Percentiles rank a stretch among this genome's conserved stretches.
Conservation (phyloP, 1,140 invertebrate genomes). For the Drosophila carrolli region DNA sequence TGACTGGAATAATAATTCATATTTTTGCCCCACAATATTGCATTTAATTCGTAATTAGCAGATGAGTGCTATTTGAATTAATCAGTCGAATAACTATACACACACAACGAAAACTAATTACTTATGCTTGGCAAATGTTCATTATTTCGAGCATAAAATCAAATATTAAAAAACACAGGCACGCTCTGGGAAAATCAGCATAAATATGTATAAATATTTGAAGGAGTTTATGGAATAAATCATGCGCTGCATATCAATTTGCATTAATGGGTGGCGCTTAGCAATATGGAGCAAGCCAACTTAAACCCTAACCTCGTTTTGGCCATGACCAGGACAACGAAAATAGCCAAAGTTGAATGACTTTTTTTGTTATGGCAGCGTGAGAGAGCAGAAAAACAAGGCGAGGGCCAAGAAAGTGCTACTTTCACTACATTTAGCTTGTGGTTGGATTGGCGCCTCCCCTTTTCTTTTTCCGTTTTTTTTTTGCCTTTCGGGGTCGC, state of each 20-base stretch:
- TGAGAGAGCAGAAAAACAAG: not conserved
- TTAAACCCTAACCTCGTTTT: constrained; percentile 1
- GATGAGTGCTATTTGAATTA: constrained; percentile 40
- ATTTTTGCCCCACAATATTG: constrained; percentile 4
- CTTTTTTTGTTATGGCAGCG: constrained; percentile 60
- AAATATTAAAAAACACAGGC: constrained; percentile 10
- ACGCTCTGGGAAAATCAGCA: constrained; percentile 11
- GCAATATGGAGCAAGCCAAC: constrained; percentile 27
- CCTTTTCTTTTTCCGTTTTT: not conserved
- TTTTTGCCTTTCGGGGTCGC: constrained; percentile 42
- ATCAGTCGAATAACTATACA: constrained; percentile 6
- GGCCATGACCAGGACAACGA: constrained; percentile 32
- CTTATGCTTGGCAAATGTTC: constrained; percentile 53
- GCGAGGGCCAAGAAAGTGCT: constrained; percentile 44
- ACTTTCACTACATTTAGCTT: constrained; percentile 69
- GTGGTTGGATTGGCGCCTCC: constrained; percentile 20
- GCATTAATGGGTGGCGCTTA: constrained; percentile 40
- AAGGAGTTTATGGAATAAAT: constrained; percentile 60
- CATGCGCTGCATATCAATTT: constrained; percentile 62
- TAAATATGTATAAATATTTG: constrained; percentile 49
- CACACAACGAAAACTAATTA: constrained; percentile 41
- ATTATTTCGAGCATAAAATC: constrained; percentile 8
- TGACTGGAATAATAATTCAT: constrained; percentile 16
- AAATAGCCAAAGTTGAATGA: constrained; percentile 73
- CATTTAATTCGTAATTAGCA: constrained; percentile 40